Percentiles rank a stretch among this genome's conserved stretches.
phyloP scores from a whole-genome alignment of 2,113 vertebrate species.

The Corynorhinus townsendii region DNA sequence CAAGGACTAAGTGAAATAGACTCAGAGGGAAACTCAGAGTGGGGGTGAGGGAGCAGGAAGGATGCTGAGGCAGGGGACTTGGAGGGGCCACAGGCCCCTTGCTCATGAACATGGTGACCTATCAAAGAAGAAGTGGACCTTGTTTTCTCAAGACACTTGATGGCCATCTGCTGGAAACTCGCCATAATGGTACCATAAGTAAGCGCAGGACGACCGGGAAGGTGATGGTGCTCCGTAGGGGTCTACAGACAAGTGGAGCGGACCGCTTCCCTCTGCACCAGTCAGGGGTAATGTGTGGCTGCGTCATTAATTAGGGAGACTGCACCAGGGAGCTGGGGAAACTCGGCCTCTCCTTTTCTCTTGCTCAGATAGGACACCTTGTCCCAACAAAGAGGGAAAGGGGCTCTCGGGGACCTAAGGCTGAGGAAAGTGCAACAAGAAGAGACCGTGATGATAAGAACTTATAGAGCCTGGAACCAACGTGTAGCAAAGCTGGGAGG shows the following conservation, averaged over 20 bases:
- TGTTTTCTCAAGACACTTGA: conserved; percentile 49
- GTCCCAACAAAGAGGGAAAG: neutral
- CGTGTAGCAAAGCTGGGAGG: neutral
- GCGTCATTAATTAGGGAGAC: neutral
- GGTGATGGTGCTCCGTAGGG: neutral
- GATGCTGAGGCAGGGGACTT: too few species aligned
- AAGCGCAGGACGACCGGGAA: neutral
- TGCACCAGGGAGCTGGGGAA: neutral
- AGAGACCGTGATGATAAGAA: neutral
- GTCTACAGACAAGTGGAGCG: fast-evolving
- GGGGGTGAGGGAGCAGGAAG: neutral
- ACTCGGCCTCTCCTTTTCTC: neutral
- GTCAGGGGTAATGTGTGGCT: neutral
- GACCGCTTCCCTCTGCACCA: neutral
- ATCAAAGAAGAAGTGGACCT: neutral
- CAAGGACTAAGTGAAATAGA: neutral
- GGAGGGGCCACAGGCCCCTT: neutral
- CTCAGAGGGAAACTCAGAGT: neutral
- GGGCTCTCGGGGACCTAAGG: neutral
- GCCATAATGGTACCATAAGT: neutral
- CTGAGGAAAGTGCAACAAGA: neutral
- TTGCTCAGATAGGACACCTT: neutral
- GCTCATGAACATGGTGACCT: neutral
- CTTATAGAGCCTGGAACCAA: neutral
- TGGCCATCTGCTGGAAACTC: conserved; percentile 61